Evolutionary conservation across 1,140 invertebrate genomes (phyloP), one percentile per base, ranked within the genome.

Genomic region (Drosophila eugracilis): DNA sequence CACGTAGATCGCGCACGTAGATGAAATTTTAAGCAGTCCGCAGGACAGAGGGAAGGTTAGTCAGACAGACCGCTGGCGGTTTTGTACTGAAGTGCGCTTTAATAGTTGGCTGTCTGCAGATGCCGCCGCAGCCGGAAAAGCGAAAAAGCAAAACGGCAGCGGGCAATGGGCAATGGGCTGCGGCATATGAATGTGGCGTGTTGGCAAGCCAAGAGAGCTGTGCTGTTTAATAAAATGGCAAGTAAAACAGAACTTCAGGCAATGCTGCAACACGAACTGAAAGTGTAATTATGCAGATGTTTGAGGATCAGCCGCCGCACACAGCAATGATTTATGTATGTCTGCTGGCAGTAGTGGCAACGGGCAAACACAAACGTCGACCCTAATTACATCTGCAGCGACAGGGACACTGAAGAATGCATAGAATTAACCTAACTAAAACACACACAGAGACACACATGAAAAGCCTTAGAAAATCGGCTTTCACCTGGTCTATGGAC

Each of bases 31-130:
- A 84, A 86, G 81, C 78, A 81, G 75, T 86, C 77, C 50, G 67
- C 42, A 53, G 60, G 69, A 63, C 34, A 28, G n/a, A 28, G n/a
- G 17, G 41, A 14, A 17, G 26, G 65, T 63, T 58, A 76, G 58
- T 60, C 45, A 52, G 49, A 71, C 62, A 60, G 66, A 80, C 67
- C 69, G 83, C 73, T 59, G 76, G 50, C 59, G 77, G 81, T 81
- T 85, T 75, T 63, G 69, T 60, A 63, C 63, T 75, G 81, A 86
- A 86, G 81, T 86, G 81, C 62, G 67, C 83, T 86, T 86, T 86
- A 86, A 85, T 85, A 88, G 81, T 81, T 86, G 67, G 67, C 83
- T 78, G 81, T 85, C 81, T 85, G 83, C 83, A 85, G 71, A 77
- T 81, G 78, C 41, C 52, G 67, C 15, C 36, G 36, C 52, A 74